A percentile compares a stretch with the other conserved stretches of the same genome.
Conservation (phyloP, 2,797 vertebrate genomes). For the Cynopterus sphinx region DNA sequence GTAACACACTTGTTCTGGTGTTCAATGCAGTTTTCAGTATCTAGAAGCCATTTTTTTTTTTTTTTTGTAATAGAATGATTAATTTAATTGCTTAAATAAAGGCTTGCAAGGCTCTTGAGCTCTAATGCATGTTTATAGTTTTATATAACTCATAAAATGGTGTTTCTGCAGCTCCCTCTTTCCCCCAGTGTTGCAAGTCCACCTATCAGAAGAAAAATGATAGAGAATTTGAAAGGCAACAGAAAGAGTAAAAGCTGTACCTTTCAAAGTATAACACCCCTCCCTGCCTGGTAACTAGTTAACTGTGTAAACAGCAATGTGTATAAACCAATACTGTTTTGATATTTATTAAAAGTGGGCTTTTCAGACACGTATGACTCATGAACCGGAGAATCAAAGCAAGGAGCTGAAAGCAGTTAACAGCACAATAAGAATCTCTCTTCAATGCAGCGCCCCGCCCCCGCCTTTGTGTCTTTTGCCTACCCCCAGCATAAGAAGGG, state of each 20-base stretch:
- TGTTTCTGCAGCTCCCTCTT: conserved; percentile 82
- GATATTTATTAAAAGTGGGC: neutral
- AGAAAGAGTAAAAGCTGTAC: conserved; percentile 63
- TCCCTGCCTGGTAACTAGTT: neutral
- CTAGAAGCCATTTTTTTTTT: neutral
- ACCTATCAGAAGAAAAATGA: conserved; percentile 79
- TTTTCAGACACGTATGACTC: neutral
- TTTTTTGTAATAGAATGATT: neutral
- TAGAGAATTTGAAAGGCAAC: conserved; percentile 62
- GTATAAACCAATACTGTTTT: neutral
- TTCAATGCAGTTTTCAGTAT: neutral
- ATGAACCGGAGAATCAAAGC: neutral
- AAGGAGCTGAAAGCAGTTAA: conserved; percentile 40
- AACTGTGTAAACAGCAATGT: neutral
- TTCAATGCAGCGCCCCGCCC: neutral
- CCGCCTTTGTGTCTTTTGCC: neutral
- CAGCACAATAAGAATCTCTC: conserved; percentile 24
- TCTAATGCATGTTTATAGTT: neutral
- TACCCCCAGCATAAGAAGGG: neutral
- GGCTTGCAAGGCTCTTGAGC: neutral
- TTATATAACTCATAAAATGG: neutral
- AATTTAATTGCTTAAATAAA: neutral
- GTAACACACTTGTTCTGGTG: neutral
- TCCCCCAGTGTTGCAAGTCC: conserved; percentile 83
- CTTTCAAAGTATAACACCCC: neutral